Percentiles rank a stretch among this genome's conserved stretches.
Evolutionary conservation across 2,797 vertebrate species (phyloP).

Genomic region (Dendrocincla fuliginosa): DNA sequence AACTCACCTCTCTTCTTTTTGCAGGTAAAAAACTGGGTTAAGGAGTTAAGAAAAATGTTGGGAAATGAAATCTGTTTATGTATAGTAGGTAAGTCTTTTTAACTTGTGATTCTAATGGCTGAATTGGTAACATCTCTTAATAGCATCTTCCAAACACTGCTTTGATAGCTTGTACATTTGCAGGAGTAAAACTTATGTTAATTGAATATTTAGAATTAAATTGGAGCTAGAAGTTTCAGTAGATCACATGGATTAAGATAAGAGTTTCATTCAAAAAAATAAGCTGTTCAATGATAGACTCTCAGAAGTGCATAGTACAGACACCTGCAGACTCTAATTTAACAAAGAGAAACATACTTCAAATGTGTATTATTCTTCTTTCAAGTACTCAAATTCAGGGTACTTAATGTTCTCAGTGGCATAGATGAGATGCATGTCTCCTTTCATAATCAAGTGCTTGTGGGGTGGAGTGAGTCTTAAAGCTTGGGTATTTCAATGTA

Average conservation of each 20-base stretch:
- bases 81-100: conserved; percentile 92
- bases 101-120: background rate
- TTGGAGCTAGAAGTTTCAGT: background rate
- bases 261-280: background rate
- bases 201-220: background rate
- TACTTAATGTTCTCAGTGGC: background rate
- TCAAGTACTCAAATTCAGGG: background rate
- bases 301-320: background rate
- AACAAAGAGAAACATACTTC: background rate
- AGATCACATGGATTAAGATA: background rate
- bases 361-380: background rate
- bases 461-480: background rate
- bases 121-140: background rate
- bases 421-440: background rate
- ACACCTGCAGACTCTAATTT: background rate
- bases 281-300: background rate
- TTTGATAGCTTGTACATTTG: background rate
- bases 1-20: conserved; percentile 27
- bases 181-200: background rate
- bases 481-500: background rate
- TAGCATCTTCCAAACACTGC: background rate
- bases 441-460: background rate
- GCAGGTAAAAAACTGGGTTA: conserved; percentile 99
- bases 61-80: conserved; percentile 99
- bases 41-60: conserved; percentile 98